Evolutionary conservation across 2,888 invertebrate genomes (phyloP), one percentile per base, ranked within the genome.

Genomic region (Brenthis hecate): DNA sequence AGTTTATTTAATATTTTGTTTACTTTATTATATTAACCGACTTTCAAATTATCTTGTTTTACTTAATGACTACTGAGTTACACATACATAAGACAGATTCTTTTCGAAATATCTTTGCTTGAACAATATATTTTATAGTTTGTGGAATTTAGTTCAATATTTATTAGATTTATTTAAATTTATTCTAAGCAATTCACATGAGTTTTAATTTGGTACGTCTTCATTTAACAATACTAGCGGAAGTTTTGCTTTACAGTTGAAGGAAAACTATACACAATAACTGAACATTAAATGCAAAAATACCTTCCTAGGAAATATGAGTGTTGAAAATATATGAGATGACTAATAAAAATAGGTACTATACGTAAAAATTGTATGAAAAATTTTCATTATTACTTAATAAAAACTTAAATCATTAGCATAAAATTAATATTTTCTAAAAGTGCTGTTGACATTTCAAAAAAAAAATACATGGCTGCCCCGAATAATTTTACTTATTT

Each of bases 401-500:
- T 64, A 69, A 48, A 53, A 66, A 61, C 56, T 66, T 64, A 3
- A 61, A 68, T 8, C 63, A 70, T 70, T 69, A 58, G 66, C 67
- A 67, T 68, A 71, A 65, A 54, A 56, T 65, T 63, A 56, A 60
- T 61, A 69, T 71, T 66, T 68, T 56, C 48, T 65, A 67, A 56
- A 68, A 64, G 56, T 23, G 36, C 28, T 56, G 23, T 36, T 50
- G 68, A 54, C 65, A 71, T 73, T 69, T 70, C 53, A 19, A 56
- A 53, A 56, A 67, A 72, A 68, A 72, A 62, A 63, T 57, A 71
- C 66, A 54, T 66, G 53, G 60, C 28, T 47, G 55, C 63, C 55
- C 56, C 50, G 66, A 67, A 72, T 69, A 74, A 72, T 65, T 74
- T 75, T 71, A 66, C 69, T 66, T 64, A 67, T 76, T 74, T 71